Percentiles rank a stretch among this genome's conserved stretches.
These are phyloP conservation scores for Lepidocyrtinus sp. DNA, from an alignment of 2,888 invertebrate species.

Conservation along the genomic window DNA sequence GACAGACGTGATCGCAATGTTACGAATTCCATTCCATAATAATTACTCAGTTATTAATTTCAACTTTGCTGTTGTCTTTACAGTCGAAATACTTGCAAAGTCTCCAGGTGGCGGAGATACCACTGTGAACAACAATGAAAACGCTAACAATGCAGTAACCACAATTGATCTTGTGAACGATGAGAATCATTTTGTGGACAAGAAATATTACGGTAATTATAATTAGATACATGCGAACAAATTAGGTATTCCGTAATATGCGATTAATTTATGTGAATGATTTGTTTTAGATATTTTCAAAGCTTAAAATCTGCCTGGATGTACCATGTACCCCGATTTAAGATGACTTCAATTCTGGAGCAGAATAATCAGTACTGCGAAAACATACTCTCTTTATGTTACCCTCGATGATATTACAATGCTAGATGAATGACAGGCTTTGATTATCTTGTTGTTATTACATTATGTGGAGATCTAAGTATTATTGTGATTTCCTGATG, in stretches of 20 bases:
- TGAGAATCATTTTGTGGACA: slow-evolving; percentile 38
- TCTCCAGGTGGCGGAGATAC: background rate
- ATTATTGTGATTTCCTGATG: no score
- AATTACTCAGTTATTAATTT: background rate
- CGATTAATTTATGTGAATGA: background rate
- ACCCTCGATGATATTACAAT: background rate
- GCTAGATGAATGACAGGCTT: background rate
- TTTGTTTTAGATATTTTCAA: slow-evolving; percentile 31
- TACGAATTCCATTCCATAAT: background rate
- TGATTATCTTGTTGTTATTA: background rate
- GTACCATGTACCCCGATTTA: no score
- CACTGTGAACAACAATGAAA: background rate
- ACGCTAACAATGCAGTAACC: background rate
- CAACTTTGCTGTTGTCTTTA: background rate
- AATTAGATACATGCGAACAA: background rate
- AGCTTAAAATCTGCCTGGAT: slow-evolving; percentile 2
- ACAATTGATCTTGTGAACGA: background rate
- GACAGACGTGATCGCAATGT: background rate
- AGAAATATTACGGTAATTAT: slow-evolving; percentile 50
- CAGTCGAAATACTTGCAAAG: background rate
- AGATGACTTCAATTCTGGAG: background rate
- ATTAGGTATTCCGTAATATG: background rate
- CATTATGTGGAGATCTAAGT: background rate
- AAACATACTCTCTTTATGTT: background rate
- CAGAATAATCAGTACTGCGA: background rate